Evolutionary conservation across 2,113 vertebrate genomes (phyloP), one percentile per base, ranked within the genome.

Genomic region (Tachycineta bicolor): DNA sequence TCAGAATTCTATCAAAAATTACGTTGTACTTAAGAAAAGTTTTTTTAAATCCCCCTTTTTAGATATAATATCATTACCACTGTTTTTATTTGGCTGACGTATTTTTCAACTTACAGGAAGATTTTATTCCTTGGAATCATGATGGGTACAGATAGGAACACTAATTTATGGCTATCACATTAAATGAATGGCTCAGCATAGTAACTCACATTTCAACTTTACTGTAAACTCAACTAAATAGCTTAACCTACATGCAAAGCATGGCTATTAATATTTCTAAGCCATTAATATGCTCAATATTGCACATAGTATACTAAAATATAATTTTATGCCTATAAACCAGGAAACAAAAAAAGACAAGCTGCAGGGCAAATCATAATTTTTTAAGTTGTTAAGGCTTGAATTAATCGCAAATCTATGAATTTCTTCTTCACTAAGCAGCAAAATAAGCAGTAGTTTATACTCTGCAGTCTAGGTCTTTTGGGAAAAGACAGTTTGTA

Each of bases 401-500:
- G 59, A 83, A 69, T 39, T 74, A 60, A 43, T 77, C 6, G 13
- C 81, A 74, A 67, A 88, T 68, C 17, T 83, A 14, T 39, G 7
- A 50, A 75, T 85, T 76, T 89, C 31, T 68, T 83, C 44, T 71
- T 64, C 20, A 31, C 11, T 84, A 77, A 83, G 37, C 23, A 63
- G 39, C 23, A 86, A 96, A 93, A 77, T 58, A 90, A 88, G 59
- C 26, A 52, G 20, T 33, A 90, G 71, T 93, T 88, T 94, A 92
- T 17, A 60, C 9, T 76, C 28, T 85, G 49, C 28, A 71, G 73
- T 39, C 47, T 93, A 89, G 64, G 65, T 90, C 75, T 90, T 92
- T 93, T 50, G 43, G 79, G 76, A 44, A 81, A 83, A 95, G 85
- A 80, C 71, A 85, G 68, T 90, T 86, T 92, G 64, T 88, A 90